Evolutionary conservation across 2,113 vertebrate genomes (phyloP).

Genomic region (Tauraco erythrolophus): DNA sequence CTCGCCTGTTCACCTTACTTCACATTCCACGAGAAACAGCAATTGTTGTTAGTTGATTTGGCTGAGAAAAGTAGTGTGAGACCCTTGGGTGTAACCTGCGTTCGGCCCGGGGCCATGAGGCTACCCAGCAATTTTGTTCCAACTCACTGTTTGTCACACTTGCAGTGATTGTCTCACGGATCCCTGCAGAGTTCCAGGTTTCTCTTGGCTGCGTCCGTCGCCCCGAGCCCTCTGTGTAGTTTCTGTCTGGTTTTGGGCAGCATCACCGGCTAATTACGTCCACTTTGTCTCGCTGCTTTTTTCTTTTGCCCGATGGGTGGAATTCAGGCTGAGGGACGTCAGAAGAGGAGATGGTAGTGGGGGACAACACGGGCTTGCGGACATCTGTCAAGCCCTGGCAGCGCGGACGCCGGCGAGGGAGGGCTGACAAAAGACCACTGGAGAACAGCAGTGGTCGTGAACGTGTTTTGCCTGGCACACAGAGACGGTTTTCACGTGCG

Average conservation of each 20-base stretch:
- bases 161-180: not conserved
- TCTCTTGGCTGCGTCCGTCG: not conserved
- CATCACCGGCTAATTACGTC: not conserved
- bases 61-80: not conserved
- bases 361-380: fast-evolving
- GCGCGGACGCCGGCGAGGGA: not conserved
- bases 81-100: not conserved
- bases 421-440: not conserved
- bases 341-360: not conserved
- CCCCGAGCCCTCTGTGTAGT: not conserved
- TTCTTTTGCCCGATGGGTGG: not conserved
- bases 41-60: not conserved
- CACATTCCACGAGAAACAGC: not conserved
- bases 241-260: not conserved
- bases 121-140: not conserved
- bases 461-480: not conserved
- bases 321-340: not conserved
- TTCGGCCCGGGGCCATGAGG: not conserved
- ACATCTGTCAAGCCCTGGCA: not conserved
- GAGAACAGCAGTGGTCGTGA: not conserved
- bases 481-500: not conserved
- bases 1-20: not conserved
- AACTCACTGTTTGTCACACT: not conserved
- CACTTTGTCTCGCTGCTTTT: not conserved
- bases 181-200: not conserved